phyloP scores from a whole-genome alignment of 1,140 invertebrate species.

The Drosophila kikkawai region DNA sequence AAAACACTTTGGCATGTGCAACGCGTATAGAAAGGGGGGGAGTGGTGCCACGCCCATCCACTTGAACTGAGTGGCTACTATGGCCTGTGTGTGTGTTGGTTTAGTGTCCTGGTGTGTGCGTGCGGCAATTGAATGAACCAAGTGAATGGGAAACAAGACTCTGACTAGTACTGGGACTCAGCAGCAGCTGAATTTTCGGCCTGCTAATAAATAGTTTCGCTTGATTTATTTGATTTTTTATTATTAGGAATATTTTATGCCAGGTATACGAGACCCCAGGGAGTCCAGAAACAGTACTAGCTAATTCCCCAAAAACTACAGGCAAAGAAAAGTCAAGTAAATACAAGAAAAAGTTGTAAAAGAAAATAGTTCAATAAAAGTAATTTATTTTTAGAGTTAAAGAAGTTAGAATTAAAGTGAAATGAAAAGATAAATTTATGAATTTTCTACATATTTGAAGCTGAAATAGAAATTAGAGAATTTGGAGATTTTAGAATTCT shows the following conservation, averaged over 20 bases:
- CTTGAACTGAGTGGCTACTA: slow-evolving; percentile 47
- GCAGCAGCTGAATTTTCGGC: slow-evolving; percentile 21
- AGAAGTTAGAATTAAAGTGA: no score
- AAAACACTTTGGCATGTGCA: slow-evolving; percentile 78
- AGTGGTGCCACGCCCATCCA: slow-evolving; percentile 41
- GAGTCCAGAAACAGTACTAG: slow-evolving; percentile 19
- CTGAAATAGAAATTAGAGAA: not conserved
- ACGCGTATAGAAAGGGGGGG: not conserved
- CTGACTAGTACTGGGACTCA: not conserved
- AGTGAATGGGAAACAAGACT: not conserved
- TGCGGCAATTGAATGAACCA: slow-evolving; percentile 18
- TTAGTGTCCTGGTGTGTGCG: slow-evolving; percentile 38
- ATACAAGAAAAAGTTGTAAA: no score
- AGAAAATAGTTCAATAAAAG: no score
- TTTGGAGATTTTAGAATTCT: no score
- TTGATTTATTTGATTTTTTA: slow-evolving; percentile 82
- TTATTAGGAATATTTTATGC: slow-evolving; percentile 80
- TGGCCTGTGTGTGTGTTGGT: slow-evolving; percentile 20
- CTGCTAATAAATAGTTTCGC: slow-evolving; percentile 71
- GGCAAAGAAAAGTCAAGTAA: not conserved
- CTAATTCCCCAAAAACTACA: not conserved
- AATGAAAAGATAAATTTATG: not conserved
- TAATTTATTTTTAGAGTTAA: not conserved
- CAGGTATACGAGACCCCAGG: slow-evolving; percentile 54
- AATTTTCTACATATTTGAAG: not conserved